These are phyloP conservation scores for Sardinella longiceps DNA, from an alignment of 2,797 vertebrate species.

Conservation along the genomic window DNA sequence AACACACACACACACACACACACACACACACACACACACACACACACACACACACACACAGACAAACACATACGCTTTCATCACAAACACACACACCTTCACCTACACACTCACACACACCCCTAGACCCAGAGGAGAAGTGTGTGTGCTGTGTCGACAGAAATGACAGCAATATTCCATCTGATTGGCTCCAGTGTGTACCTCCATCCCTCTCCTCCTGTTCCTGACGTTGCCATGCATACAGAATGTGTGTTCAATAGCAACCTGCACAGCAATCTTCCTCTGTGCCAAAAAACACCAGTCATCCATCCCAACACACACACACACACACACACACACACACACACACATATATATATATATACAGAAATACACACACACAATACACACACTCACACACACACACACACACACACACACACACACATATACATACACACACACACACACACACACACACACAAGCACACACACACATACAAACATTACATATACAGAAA, in stretches of 20 bases:
- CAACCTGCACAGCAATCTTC: neutral
- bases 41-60: neutral
- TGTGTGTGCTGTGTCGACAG: neutral
- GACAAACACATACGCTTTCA: neutral
- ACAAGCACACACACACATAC: neutral
- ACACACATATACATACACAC: too few species aligned
- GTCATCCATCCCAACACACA: too few species aligned
- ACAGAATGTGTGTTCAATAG: neutral
- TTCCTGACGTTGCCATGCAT: neutral
- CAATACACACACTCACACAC: neutral
- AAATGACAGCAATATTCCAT: conserved; percentile 18
- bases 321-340: neutral
- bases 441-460: neutral
- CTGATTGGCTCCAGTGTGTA: neutral
- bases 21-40: neutral
- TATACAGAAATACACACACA: too few species aligned
- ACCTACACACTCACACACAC: neutral
- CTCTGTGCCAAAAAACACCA: neutral
- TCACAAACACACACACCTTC: neutral
- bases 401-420: neutral
- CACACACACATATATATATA: neutral
- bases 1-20: neutral
- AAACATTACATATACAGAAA: too few species aligned
- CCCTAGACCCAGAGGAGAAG: too few species aligned
- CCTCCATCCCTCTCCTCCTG: neutral